Base-by-base conservation (phyloP, 2,113 vertebrate genomes). In the Pseudonaja textilis region DNA sequence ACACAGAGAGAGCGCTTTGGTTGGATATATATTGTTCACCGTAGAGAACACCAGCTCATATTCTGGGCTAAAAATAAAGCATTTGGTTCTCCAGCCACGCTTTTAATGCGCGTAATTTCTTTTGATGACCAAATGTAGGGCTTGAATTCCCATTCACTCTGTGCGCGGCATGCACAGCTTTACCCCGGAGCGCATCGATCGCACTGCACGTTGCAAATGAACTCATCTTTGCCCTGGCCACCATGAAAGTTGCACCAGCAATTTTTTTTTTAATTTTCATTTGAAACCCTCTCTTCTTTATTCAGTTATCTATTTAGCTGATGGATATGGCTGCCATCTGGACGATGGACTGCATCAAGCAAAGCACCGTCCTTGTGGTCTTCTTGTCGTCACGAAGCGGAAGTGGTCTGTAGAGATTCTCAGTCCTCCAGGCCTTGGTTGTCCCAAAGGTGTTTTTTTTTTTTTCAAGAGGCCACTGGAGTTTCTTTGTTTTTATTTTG, bases 121-220 rank as follows among this genome's bases (percentile, higher is more conserved):
- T 89, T 45, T 93, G 92, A 93, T 89, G 45, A 81, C 88, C 74
- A 57, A 61, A 61, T 93, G 88, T 61, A 85, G 92, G 69, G 29
- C 55, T 93, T 47, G 45, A 45, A 45, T 90, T 90, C 64, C 26
- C 10, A 69, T 81, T 45, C 4, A 4, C 29, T 86, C 92, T 81
- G 25, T 29, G 92, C 23, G 14, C 64, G 34, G 59, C 42, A 39
- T 50, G 29, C 3, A 16, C 92, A 7, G 12, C 4, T 93, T n/a
- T 52, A 55, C 74, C 92, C 88, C 85, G 26, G 45, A 86, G 88
- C 56, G 52, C 23, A 39, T 2, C 4, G 0, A 3, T 16, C 4
- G 2, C 20, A 16, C 11, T 10, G 54, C 25, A 55, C 29, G 0
- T n/a, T 90, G 69, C 18, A 47, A 88, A 86, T 61, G 42, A 26